A percentile compares a stretch with the other conserved stretches of the same genome.
Evolutionary conservation across 2,113 vertebrate genomes (phyloP).

Genomic region (Kryptolebias marmoratus): DNA sequence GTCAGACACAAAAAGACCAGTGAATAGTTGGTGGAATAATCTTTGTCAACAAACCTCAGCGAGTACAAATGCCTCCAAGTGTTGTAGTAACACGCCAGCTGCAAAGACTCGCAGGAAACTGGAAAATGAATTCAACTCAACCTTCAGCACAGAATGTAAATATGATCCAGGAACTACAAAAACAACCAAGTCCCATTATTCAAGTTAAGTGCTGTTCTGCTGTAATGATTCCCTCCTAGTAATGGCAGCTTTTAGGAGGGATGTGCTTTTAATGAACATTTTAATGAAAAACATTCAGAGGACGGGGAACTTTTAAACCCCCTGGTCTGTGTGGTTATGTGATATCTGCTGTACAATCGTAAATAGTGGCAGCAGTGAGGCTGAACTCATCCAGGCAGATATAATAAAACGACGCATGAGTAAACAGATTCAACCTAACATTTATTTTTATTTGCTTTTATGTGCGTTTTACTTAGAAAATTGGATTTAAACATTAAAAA

Average conservation of each 20-base stretch:
- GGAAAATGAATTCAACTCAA: slow-evolving; percentile 14
- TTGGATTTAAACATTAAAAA: too few relatives aligned
- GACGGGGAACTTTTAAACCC: not conserved
- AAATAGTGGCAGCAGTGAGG: not conserved
- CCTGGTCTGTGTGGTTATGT: not conserved
- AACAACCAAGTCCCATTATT: slow-evolving; percentile 1
- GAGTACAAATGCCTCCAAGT: not conserved
- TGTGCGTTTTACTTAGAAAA: too few relatives aligned
- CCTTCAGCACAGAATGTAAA: slow-evolving; percentile 5
- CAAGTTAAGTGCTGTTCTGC: not conserved
- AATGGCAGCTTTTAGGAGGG: slow-evolving; percentile 11
- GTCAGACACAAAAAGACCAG: not conserved
- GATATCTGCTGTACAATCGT: not conserved
- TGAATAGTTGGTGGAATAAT: slow-evolving; percentile 21
- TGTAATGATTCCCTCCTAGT: not conserved
- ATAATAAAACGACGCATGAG: not conserved
- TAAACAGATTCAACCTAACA: not conserved
- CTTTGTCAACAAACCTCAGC: slow-evolving; percentile 6
- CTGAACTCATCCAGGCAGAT: not conserved
- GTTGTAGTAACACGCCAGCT: not conserved
- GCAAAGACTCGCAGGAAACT: not conserved
- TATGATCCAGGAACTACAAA: not conserved
- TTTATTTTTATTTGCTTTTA: not conserved
- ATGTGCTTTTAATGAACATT: slow-evolving; percentile 25
- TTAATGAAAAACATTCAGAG: not conserved